Base-by-base conservation (phyloP, 1,140 invertebrate genomes). In the Lutraria rhynchaena region DNA sequence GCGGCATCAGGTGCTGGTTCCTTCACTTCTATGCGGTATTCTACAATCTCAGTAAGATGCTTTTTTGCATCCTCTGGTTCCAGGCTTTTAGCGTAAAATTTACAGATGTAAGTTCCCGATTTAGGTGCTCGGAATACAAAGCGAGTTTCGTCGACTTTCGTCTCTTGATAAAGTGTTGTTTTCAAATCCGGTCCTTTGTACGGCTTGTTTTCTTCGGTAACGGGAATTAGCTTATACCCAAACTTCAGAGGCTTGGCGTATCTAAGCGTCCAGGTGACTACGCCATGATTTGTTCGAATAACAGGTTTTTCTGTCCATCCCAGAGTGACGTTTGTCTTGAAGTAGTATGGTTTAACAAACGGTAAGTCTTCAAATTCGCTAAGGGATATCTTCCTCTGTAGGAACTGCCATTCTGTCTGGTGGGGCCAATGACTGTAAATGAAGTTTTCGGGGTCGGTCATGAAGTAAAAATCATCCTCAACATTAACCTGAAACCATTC, bases 401-500 rank as follows among this genome's bases (percentile, higher is more conserved):
- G 83, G 22, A 93, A 87, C 84, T 93, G 91, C 92, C 92, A 93
- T 67, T 88, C 85, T 1, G 85, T 85, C 37, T 91, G 88, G 35
- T 92, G 91, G 0, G 91, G 88, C 87, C 90, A 92, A 84, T 93
- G 92, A 67, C 90, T 92, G 81, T 91, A 92, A 81, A 90, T 89
- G 46, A 37, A 92, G 53, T 92, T 90, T 35, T 90, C 89, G 4
- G 92, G 92, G 61, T 93, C 91, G 9, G 91, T 90, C 75, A 92
- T 83, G 82, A 93, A 93, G 83, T 92, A 93, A 78, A 92, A 93
- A 78, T 93, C 92, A 75, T 92, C 91, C 46, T 92, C 90, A 53
- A 89, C 89, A 82, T 92, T 91, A 31, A 92, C 87, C 83, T 87
- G 70, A 22, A 63, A 75, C n/a, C n/a, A n/a, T n/a, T n/a, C n/a